These are phyloP conservation scores for Notechis scutatus DNA, from an alignment of 2,113 vertebrate species.

Conservation along the genomic window DNA sequence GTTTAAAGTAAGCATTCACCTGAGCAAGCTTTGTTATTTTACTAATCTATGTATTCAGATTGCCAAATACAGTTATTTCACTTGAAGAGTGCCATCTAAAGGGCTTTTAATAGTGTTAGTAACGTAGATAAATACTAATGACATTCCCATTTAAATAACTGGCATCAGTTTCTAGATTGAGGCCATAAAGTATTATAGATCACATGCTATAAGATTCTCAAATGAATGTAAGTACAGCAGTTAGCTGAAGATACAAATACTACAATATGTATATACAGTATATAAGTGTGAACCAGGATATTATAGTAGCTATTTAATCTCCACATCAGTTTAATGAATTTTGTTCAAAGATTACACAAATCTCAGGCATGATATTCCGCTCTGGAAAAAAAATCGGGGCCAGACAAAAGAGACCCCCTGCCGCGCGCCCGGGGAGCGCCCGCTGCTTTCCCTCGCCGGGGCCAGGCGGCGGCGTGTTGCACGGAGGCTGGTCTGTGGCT, in stretches of 20 bases:
- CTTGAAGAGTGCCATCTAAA: conserved; percentile 59
- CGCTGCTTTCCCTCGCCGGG: too few species aligned
- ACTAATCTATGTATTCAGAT: background rate
- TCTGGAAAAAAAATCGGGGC: too few species aligned
- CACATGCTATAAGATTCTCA: background rate
- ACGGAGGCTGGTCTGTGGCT: too few species aligned
- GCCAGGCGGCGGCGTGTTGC: too few species aligned
- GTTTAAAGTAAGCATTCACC: conserved; percentile 39
- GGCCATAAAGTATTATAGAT: background rate
- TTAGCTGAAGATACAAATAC: background rate
- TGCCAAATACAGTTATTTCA: conserved; percentile 32
- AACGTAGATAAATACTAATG: background rate
- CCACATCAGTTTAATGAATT: conserved; percentile 18
- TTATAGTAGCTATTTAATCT: background rate
- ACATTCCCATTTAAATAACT: background rate
- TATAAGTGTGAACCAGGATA: background rate
- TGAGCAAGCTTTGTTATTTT: background rate
- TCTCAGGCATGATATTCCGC: too few species aligned
- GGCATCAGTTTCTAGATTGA: background rate
- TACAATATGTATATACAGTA: conserved; percentile 33
- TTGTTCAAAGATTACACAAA: conserved; percentile 14
- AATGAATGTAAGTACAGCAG: background rate
- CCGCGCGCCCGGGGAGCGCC: too few species aligned
- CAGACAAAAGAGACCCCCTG: too few species aligned
- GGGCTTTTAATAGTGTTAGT: conserved; percentile 27